Percentiles rank a stretch among this genome's conserved stretches.
These are phyloP conservation scores for Planococcus citri DNA, from an alignment of 1,140 invertebrate genomes.

Conservation along the genomic window DNA sequence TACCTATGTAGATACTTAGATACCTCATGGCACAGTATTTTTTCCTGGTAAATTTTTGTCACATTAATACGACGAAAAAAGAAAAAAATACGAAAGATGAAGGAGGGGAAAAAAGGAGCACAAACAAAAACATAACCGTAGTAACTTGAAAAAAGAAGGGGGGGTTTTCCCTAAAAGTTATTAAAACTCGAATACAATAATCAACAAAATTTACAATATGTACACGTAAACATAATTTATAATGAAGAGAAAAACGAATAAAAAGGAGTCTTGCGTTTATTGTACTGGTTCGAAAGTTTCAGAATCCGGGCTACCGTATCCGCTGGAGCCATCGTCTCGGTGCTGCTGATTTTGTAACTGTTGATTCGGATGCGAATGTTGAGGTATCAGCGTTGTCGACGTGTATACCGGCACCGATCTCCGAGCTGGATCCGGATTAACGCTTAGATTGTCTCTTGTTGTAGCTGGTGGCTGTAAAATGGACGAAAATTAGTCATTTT, in stretches of 20 bases:
- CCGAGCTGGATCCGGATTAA: background rate
- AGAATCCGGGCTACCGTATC: conserved; percentile 33
- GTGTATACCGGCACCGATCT: conserved; percentile 20
- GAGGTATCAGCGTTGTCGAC: background rate
- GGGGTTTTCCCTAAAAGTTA: no score
- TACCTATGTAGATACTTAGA: no score
- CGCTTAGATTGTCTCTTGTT: conserved; percentile 13
- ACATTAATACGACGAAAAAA: no score
- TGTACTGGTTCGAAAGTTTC: conserved; percentile 30
- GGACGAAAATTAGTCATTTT: no score
- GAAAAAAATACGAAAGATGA: background rate
- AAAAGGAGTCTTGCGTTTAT: conserved; percentile 9
- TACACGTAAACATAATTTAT: background rate
- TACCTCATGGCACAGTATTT: background rate
- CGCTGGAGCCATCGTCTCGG: conserved; percentile 31
- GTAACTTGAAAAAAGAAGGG: no score
- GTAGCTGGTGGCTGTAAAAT: conserved; percentile 9
- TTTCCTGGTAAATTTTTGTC: background rate
- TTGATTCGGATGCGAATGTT: background rate
- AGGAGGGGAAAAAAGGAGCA: background rate
- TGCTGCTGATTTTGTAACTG: conserved; percentile 23
- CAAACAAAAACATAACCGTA: no score
- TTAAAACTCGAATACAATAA: background rate
- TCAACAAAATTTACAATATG: background rate
- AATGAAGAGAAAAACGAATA: background rate